Base-by-base conservation (phyloP, 2,797 vertebrate species). In the Bucorvus abyssinicus region DNA sequence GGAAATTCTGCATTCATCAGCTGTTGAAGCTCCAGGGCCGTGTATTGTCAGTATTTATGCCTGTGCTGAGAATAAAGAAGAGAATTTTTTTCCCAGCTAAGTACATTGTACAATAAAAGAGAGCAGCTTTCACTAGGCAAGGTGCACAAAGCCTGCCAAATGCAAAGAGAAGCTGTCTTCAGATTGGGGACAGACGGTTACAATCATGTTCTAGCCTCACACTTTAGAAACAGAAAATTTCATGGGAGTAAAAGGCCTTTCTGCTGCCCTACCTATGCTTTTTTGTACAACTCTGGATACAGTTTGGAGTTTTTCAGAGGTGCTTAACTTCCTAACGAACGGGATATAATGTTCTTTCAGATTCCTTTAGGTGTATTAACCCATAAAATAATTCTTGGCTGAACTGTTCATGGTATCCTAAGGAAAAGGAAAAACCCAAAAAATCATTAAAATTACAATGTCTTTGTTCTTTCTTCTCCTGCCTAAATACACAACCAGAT, bases 91-190 rank as follows among this genome's bases (percentile, higher is more conserved):
- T 4, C 56, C 29, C 68, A 65, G 45, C 60, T 69, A 60, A 77
- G 50, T 53, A 47, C 20, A 18, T 20, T 52, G 61, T 57, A 23
- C 1, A 4, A 32, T 86, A 38, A 79, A 75, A 79, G 56, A 89
- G 21, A 19, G 49, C 83, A 63, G 77, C 53, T 87, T 85, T 86
- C 60, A 29, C 78, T 69, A 26, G 45, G 47, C 36, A 63, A 80
- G 32, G n/a, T 60, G 30, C 75, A 60, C 18, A 83, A 76, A 90
- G 70, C 40, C 67, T 89, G 57, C 38, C 76, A 85, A 80, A 81
- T 3, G 21, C n/a, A 55, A 74, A 78, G 76, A 78, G 40, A 77
- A 45, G 45, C 30, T 47, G 42, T 26, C 22, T 73, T n/a, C 74
- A 91, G 76, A 61, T 7, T 40, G 11, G 7, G 34, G 29, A 60